Conservation (phyloP, 1,140 invertebrate species). For the Achatina immaculata region DNA sequence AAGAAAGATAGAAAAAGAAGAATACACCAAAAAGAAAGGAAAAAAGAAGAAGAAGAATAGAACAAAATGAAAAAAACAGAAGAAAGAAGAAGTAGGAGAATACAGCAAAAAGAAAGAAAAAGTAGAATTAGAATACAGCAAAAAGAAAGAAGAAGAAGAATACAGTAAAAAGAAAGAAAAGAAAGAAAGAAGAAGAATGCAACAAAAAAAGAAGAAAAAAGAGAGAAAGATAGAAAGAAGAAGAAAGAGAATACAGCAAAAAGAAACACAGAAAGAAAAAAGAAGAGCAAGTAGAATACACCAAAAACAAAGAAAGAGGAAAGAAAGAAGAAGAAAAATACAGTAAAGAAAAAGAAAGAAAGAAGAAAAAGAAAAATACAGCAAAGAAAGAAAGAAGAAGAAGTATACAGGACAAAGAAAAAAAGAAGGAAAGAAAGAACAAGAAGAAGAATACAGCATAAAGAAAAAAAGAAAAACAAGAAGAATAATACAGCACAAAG, state of each 20-base stretch:
- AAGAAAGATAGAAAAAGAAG: no score
- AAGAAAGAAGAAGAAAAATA: no score
- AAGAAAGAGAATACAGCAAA: not conserved
- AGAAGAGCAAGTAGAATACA: conserved; percentile 18
- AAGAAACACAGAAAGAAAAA: not conserved
- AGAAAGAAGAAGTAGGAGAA: not conserved
- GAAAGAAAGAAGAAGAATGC: not conserved
- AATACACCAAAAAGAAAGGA: no score
- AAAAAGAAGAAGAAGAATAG: conserved; percentile 5
- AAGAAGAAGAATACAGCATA: no score
- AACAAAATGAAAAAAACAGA: not conserved
- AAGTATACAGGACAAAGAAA: no score
- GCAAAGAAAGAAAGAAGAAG: no score
- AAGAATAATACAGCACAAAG: no score
- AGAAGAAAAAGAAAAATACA: no score
- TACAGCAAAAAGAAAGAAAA: not conserved
- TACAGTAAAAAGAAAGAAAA: not conserved
- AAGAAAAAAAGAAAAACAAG: no score
- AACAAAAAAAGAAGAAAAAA: not conserved
- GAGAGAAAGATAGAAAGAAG: not conserved
- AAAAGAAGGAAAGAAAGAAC: no score
- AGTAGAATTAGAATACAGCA: not conserved
- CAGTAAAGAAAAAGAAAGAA: no score
- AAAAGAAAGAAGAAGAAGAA: not conserved
- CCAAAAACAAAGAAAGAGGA: not conserved